Percentiles rank a stretch among this genome's conserved stretches.
Evolutionary conservation across 2,888 invertebrate genomes (phyloP).

Genomic region (Lasioglossum malachurum): DNA sequence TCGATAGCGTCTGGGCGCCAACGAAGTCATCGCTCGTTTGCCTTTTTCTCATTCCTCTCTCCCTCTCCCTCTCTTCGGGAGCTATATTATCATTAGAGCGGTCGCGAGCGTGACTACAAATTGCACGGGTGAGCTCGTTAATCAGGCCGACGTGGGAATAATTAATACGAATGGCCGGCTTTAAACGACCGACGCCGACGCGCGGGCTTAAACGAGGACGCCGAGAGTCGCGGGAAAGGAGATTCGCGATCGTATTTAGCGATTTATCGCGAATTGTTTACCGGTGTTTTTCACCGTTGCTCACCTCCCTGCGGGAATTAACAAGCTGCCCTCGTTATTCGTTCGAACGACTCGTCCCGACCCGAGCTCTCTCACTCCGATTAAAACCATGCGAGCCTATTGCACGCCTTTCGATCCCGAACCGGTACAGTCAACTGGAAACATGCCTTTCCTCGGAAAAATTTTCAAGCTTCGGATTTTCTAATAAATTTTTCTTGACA

Average conservation of each 20-base stretch:
- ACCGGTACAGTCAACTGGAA: background rate
- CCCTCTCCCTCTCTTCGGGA: background rate
- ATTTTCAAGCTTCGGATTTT: background rate
- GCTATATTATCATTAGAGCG: conserved; percentile 53
- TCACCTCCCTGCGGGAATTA: background rate
- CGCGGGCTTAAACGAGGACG: conserved; percentile 45
- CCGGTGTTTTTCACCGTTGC: background rate
- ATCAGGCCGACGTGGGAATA: conserved; percentile 61
- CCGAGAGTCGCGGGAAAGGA: conserved; percentile 1
- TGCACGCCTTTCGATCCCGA: background rate
- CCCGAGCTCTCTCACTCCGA: background rate
- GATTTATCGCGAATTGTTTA: conserved; percentile 11
- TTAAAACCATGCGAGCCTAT: background rate
- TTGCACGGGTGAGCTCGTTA: conserved; percentile 62
- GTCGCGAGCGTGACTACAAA: conserved; percentile 63
- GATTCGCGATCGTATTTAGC: background rate
- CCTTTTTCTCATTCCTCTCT: conserved; percentile 23
- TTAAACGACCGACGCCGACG: conserved; percentile 44
- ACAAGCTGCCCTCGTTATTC: conserved; percentile 18
- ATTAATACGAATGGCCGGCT: conserved; percentile 65
- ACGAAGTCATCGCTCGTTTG: conserved; percentile 39
- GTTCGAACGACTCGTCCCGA: background rate
- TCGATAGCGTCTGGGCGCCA: conserved; percentile 46
- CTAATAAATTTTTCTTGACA: background rate
- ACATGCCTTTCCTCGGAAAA: background rate